A percentile compares a stretch with the other conserved stretches of the same genome.
phyloP scores from a whole-genome alignment of 2,888 invertebrate species.

The Ellobium chinense region DNA sequence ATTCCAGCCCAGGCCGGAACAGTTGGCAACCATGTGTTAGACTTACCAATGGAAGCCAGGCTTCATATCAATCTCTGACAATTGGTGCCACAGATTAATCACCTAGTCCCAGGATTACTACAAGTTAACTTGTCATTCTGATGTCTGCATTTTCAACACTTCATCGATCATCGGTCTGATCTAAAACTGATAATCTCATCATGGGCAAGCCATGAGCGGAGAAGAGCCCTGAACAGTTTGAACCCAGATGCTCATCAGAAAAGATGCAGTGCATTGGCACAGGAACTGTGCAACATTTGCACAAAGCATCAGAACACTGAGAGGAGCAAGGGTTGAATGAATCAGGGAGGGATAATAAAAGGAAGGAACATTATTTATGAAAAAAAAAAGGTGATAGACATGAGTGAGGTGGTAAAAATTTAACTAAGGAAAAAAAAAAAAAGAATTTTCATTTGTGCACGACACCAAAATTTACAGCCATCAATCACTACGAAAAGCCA shows the following conservation, averaged over 20 bases:
- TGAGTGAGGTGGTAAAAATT: too few relatives aligned
- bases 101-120: background rate
- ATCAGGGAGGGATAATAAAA: slow-evolving; percentile 5
- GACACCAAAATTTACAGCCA: too few relatives aligned
- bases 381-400: too few relatives aligned
- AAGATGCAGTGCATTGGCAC: background rate
- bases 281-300: background rate
- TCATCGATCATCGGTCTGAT: background rate
- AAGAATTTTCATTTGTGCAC: too few relatives aligned
- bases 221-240: slow-evolving; percentile 28
- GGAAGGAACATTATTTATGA: background rate
- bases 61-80: background rate
- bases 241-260: slow-evolving; percentile 45
- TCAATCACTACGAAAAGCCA: too few relatives aligned
- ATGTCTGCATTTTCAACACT: background rate
- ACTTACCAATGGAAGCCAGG: background rate
- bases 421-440: too few relatives aligned
- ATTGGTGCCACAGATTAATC: background rate
- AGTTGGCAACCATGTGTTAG: background rate
- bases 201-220: slow-evolving; percentile 43
- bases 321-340: slow-evolving; percentile 50
- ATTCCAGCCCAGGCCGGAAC: too few relatives aligned
- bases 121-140: too few relatives aligned
- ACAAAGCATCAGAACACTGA: slow-evolving; percentile 28
- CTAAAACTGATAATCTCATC: slow-evolving; percentile 41